A percentile compares a stretch with the other conserved stretches of the same genome.
phyloP scores from a whole-genome alignment of 2,113 vertebrate species.

The Chrysemys picta region DNA sequence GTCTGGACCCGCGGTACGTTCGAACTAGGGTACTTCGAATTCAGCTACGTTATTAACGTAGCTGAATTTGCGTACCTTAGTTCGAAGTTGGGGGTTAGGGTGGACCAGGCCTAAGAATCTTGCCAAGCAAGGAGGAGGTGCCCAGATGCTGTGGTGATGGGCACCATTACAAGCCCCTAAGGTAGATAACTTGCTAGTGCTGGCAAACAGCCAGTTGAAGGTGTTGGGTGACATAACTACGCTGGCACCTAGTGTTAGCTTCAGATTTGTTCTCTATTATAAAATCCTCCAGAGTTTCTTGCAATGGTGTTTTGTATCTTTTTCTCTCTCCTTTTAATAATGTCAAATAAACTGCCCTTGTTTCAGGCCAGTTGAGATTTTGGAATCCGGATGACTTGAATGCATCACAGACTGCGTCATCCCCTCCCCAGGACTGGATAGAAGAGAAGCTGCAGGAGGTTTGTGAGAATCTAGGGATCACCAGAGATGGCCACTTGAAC shows the following conservation, averaged over 20 bases:
- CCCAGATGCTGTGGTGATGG: neutral
- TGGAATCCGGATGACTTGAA: slow-evolving; percentile 95
- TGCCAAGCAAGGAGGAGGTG: neutral
- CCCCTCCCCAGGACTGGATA: slow-evolving; percentile 77
- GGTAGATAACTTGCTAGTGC: neutral
- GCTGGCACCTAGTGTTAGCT: neutral
- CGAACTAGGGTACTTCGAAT: too few relatives aligned
- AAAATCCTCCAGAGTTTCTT: neutral
- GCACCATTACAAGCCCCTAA: neutral
- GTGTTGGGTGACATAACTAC: neutral
- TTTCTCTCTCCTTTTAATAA: neutral
- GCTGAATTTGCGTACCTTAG: too few relatives aligned
- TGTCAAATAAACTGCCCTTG: rapidly evolving
- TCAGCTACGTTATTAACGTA: too few relatives aligned
- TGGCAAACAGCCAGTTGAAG: neutral
- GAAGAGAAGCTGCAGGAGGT: slow-evolving; percentile 88
- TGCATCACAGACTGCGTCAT: slow-evolving; percentile 74
- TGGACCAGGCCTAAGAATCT: too few relatives aligned
- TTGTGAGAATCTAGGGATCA: slow-evolving; percentile 86
- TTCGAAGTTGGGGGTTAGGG: too few relatives aligned
- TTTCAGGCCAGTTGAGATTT: slow-evolving; percentile 91
- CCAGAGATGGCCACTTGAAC: slow-evolving; percentile 84
- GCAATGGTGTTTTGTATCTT: neutral
- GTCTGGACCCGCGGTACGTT: too few relatives aligned
- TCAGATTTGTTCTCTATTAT: rapidly evolving